These are phyloP conservation scores for Lytechinus pictus DNA, from an alignment of 35 echinoderm and acorn worm genomes.

Conservation along the genomic window DNA sequence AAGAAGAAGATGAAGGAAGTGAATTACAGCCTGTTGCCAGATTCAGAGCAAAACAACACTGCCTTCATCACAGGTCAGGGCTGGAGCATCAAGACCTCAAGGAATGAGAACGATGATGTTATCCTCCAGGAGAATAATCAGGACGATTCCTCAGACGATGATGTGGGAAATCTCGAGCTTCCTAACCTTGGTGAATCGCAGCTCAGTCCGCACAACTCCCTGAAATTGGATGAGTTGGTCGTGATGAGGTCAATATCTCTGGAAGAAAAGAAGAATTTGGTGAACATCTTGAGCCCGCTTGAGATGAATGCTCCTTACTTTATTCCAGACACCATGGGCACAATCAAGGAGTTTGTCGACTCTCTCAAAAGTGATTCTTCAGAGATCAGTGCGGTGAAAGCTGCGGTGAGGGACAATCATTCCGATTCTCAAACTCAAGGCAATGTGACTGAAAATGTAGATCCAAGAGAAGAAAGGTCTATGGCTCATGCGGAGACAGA, in stretches of 20 bases:
- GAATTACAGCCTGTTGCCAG: conserved; percentile 67
- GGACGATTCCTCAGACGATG: conserved; percentile 49
- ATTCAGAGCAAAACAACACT: conserved; percentile 75
- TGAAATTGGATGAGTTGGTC: conserved; percentile 74
- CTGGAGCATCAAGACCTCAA: conserved; percentile 89
- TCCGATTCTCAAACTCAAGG: conserved; percentile 30
- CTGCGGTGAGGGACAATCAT: not conserved
- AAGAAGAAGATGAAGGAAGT: conserved; percentile 29
- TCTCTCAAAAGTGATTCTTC: conserved; percentile 52
- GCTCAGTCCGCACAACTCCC: conserved; percentile 76
- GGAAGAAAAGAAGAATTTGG: conserved; percentile 75
- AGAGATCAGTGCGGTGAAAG: conserved; percentile 26
- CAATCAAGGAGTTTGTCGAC: conserved; percentile 92
- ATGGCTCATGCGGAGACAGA: not conserved
- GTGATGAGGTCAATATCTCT: conserved; percentile 62
- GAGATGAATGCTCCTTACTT: conserved; percentile 78
- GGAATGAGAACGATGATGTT: conserved; percentile 84
- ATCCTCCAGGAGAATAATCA: conserved; percentile 55
- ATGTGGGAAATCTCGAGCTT: not conserved
- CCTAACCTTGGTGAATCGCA: conserved; percentile 33
- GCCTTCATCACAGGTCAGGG: conserved; percentile 95
- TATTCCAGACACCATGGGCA: conserved; percentile 93
- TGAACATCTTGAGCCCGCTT: conserved; percentile 76
- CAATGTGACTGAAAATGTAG: not conserved
- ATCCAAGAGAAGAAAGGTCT: not conserved